phyloP scores from a whole-genome alignment of 2,888 invertebrate genomes.

The Cryptus armator region DNA sequence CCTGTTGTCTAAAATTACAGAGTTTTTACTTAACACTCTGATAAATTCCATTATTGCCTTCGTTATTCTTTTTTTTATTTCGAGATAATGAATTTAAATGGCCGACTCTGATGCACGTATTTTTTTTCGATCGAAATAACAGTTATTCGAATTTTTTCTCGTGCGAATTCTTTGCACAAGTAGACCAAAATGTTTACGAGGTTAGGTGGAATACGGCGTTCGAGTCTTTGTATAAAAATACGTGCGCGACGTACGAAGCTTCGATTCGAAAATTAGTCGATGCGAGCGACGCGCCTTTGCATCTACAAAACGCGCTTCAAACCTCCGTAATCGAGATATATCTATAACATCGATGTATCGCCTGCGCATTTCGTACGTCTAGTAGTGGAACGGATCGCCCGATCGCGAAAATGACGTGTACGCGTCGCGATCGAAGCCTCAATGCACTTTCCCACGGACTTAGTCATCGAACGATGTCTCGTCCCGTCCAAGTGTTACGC shows the following conservation, averaged over 20 bases:
- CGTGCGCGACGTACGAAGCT: not conserved
- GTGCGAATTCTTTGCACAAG: not conserved
- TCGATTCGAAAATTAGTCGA: slow-evolving; percentile 12
- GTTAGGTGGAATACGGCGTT: too few relatives aligned
- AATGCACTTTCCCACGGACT: slow-evolving; percentile 64
- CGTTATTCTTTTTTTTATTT: not conserved
- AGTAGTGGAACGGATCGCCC: slow-evolving; percentile 30
- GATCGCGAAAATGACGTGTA: slow-evolving; percentile 51
- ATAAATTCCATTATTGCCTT: not conserved
- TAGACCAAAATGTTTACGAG: too few relatives aligned
- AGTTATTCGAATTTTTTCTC: not conserved
- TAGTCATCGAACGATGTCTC: slow-evolving; percentile 49
- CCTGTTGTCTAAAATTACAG: not conserved
- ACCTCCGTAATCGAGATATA: not conserved
- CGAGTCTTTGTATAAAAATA: not conserved
- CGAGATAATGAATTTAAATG: not conserved
- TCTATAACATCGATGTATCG: not conserved
- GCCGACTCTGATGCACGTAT: not conserved
- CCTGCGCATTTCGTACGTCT: slow-evolving; percentile 36
- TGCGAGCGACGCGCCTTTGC: slow-evolving; percentile 37
- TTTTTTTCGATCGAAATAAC: slow-evolving; percentile 3
- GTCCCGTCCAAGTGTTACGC: slow-evolving; percentile 4
- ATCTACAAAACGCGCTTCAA: too few relatives aligned
- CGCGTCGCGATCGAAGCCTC: slow-evolving; percentile 24
- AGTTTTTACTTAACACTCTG: not conserved